Percentiles rank a stretch among this genome's conserved stretches.
These are phyloP conservation scores for Pyxicephalus adspersus DNA, from an alignment of 2,113 vertebrate species.

Conservation along the genomic window DNA sequence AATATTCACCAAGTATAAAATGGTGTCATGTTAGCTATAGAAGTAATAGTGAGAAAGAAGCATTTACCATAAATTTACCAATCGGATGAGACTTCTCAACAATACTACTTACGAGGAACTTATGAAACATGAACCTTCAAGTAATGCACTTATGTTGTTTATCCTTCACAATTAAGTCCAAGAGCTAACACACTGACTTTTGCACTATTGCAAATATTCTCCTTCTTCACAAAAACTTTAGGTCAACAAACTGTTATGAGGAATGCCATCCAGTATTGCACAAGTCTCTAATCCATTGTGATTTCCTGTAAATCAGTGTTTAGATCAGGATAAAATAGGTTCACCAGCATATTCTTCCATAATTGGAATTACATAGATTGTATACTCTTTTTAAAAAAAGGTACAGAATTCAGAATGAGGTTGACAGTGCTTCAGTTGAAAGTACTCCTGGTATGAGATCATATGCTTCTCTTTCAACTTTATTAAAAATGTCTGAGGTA, in stretches of 20 bases:
- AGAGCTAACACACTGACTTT: not conserved
- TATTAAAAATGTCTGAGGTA: slow-evolving; percentile 52
- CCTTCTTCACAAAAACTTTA: not conserved
- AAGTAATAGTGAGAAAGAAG: too few relatives aligned
- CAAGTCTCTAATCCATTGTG: not conserved
- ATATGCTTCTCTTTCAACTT: slow-evolving; percentile 58
- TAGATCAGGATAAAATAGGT: not conserved
- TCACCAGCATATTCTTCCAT: not conserved
- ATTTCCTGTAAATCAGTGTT: not conserved
- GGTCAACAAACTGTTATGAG: not conserved
- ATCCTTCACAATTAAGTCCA: too few relatives aligned
- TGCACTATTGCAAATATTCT: not conserved
- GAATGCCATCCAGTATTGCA: not conserved
- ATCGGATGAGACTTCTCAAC: too few relatives aligned
- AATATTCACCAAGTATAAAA: too few relatives aligned
- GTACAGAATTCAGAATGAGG: slow-evolving; percentile 9
- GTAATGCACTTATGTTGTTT: too few relatives aligned
- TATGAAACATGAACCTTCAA: too few relatives aligned
- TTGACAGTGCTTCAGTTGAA: slow-evolving; percentile 60
- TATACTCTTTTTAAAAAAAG: too few relatives aligned
- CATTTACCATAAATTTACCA: too few relatives aligned
- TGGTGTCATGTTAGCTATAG: too few relatives aligned
- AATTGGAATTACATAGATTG: too few relatives aligned
- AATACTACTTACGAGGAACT: too few relatives aligned
- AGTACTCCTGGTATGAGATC: slow-evolving; percentile 68